Evolutionary conservation across 2,113 vertebrate genomes (phyloP), one percentile per base, ranked within the genome.

Genomic region (Hyperoodon ampullatus): DNA sequence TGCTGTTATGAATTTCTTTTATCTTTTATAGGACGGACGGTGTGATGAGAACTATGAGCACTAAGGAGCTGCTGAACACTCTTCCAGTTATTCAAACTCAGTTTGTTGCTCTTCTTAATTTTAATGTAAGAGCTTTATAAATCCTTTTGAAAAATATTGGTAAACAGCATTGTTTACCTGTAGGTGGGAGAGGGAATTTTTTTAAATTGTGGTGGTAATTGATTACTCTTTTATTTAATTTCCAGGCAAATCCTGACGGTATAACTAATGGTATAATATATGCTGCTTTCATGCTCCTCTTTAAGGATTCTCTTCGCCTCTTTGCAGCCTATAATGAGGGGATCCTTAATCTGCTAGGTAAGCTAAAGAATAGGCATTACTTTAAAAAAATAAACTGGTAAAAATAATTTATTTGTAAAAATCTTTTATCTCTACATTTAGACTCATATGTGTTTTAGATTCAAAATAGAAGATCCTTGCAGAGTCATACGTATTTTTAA

Each of bases 261-360:
- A 98, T 99, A 95, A 99, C 99, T 93, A 99, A 99, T 96, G 99
- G 99, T 55, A 99, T 99, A 98, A 99, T 99, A 98, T 99, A 99
- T 97, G 99, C 99, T 66, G 99, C 99, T 98, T 99, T 99, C 98
- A 99, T 99, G 99, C 99, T 99, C 93, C 99, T 99, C 96, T 99
- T 99, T 98, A 99, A 99, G 98, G 99, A 99, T 99, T 99, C 99
- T 98, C 99, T 99, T 97, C 98, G 99, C 98, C 99, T 99, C 98
- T 99, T 99, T 98, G 99, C 99, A 95, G 99, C 99, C 94, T 99
- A 99, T 98, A 99, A 99, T 95, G 99, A 99, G 97, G 99, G 99
- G 87, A 99, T 99, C 98, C 99, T 99, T 98, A 99, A 99, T 98
- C 98, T 99, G 93, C 98, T 99, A 98, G 99, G 99, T 99, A 99